These are phyloP conservation scores for Martes martes DNA, from an alignment of 2,113 vertebrate genomes.

Conservation along the genomic window DNA sequence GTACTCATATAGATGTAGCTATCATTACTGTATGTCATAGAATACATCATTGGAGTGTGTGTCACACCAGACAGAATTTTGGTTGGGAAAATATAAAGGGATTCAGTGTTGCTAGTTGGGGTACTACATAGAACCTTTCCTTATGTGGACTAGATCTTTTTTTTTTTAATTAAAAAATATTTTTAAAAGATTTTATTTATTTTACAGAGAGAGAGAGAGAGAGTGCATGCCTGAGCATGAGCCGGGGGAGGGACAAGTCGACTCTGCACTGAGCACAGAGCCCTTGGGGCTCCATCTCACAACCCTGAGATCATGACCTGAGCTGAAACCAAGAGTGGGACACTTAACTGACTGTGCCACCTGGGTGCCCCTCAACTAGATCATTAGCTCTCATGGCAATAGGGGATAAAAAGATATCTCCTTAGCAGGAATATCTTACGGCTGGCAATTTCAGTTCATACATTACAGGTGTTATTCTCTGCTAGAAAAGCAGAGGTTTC, in stretches of 20 bases:
- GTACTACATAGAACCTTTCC: neutral
- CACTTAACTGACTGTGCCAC: neutral
- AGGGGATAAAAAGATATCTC: neutral
- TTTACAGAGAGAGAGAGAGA: neutral
- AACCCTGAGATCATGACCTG: neutral
- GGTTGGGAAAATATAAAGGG: neutral
- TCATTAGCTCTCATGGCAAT: neutral
- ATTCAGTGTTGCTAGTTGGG: neutral
- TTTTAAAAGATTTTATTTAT: neutral
- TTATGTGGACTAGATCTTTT: neutral
- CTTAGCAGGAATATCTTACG: neutral
- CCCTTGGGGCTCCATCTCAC: neutral
- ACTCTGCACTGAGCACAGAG: neutral
- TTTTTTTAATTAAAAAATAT: neutral
- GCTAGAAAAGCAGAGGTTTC: neutral
- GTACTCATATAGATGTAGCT: neutral
- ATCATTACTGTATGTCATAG: neutral
- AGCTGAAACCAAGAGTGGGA: neutral
- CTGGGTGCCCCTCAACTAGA: neutral
- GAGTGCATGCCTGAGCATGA: neutral
- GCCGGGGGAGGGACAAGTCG: neutral
- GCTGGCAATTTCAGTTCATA: neutral
- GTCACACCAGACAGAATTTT: neutral
- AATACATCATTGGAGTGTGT: neutral
- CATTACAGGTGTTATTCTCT: neutral